Conservation (phyloP, 1,140 invertebrate species). For the Macrosteles quadrilineatus region DNA sequence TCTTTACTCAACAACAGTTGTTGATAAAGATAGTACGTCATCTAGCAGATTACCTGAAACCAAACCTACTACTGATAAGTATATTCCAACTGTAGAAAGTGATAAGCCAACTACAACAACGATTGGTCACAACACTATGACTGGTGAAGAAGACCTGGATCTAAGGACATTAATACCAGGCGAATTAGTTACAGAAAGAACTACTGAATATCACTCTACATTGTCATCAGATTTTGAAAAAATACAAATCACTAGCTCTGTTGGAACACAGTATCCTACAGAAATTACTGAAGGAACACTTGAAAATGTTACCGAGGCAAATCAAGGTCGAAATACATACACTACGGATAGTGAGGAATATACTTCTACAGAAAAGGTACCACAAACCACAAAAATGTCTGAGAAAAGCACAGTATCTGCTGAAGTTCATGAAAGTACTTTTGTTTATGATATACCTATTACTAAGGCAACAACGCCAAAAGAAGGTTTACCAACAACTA, state of each 20-base stretch:
- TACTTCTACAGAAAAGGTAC: no score
- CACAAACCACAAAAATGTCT: no score
- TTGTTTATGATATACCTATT: no score
- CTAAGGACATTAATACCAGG: conserved; percentile 9
- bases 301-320: neutral
- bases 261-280: neutral
- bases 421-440: no score
- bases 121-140: neutral
- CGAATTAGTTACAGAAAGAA: conserved; percentile 30
- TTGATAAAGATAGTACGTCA: neutral
- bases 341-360: no score
- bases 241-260: neutral
- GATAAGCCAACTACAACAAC: conserved; percentile 11
- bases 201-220: neutral
- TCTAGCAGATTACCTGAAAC: conserved; percentile 6
- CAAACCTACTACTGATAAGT: conserved; percentile 24
- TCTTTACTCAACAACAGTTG: conserved; percentile 13
- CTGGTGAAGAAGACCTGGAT: conserved; percentile 4
- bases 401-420: no score
- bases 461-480: no score
- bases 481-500: no score
- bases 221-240: neutral
- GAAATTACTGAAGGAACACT: neutral
- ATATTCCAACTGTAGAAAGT: neutral
- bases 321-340: neutral